These are phyloP conservation scores for Ischnura elegans DNA, from an alignment of 2,888 invertebrate genomes.

Conservation along the genomic window DNA sequence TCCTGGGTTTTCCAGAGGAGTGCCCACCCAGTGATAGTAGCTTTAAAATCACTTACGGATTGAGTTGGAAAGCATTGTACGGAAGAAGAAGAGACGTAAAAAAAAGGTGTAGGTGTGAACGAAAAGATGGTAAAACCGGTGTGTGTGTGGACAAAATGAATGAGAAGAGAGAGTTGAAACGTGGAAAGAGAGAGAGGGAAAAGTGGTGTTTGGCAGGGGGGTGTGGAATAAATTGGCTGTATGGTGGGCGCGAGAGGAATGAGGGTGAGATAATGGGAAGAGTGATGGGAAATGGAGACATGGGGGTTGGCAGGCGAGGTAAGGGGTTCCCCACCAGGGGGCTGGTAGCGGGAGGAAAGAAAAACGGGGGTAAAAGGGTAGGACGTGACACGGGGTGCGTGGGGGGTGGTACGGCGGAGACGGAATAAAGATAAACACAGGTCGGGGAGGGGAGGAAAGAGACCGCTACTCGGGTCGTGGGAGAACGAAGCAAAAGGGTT, in stretches of 20 bases:
- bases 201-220: no score
- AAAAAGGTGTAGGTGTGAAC: background rate
- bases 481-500: background rate
- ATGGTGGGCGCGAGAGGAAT: slow-evolving; percentile 28
- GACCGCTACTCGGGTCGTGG: background rate
- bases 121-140: background rate
- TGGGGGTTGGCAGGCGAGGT: slow-evolving; percentile 28
- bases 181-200: background rate
- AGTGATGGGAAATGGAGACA: slow-evolving; percentile 66
- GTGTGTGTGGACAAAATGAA: background rate
- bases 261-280: slow-evolving; percentile 60
- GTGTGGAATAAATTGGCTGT: slow-evolving; percentile 59
- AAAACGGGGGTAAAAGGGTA: background rate
- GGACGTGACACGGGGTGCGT: background rate
- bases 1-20: no score
- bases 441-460: background rate
- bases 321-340: background rate
- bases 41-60: no score
- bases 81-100: slow-evolving; percentile 1
- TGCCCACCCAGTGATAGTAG: no score
- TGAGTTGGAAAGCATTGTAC: no score
- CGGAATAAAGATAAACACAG: slow-evolving; percentile 56
- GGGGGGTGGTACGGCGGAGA: background rate
- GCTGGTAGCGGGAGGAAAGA: background rate
- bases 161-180: background rate